Evolutionary conservation across 2,888 invertebrate species (phyloP).

Genomic region (Cephus sareptanus): DNA sequence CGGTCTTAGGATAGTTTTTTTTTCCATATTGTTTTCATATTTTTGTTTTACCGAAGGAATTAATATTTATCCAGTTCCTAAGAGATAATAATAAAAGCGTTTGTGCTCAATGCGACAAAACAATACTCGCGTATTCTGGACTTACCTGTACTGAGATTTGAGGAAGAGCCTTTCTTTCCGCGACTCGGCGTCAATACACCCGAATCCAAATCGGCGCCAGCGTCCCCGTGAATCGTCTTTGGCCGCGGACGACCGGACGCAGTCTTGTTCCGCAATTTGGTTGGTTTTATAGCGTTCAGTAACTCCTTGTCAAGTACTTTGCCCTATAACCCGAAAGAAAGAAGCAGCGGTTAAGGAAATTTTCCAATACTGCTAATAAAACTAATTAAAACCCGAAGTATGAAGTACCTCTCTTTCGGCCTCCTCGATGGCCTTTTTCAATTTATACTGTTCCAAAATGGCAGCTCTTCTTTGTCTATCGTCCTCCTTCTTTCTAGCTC

Average conservation of each 20-base stretch:
- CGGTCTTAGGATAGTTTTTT: no score
- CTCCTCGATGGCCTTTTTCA: conserved; percentile 93
- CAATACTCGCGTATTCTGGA: conserved; percentile 9
- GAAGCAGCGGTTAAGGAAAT: background rate
- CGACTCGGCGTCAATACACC: conserved; percentile 78
- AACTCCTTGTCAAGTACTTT: conserved; percentile 82
- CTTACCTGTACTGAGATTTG: conserved; percentile 83
- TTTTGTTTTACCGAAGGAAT: no score
- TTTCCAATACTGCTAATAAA: no score
- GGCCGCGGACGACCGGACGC: conserved; percentile 79
- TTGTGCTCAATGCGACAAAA: no score
- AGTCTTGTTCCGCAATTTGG: conserved; percentile 75
- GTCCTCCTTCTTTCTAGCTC: conserved; percentile 80
- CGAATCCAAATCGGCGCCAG: conserved; percentile 82
- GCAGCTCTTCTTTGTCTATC: conserved; percentile 87
- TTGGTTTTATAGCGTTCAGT: conserved; percentile 71
- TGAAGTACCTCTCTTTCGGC: conserved; percentile 82
- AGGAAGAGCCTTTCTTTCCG: conserved; percentile 83
- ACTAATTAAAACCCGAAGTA: no score
- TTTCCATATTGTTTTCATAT: no score
- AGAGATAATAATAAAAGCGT: conserved; percentile 24
- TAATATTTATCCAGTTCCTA: conserved; percentile 26
- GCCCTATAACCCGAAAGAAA: conserved; percentile 70
- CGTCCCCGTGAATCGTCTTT: conserved; percentile 91
- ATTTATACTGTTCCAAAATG: conserved; percentile 92